Conservation (phyloP, 2,888 invertebrate species). For the Platerodrilus igneus region DNA sequence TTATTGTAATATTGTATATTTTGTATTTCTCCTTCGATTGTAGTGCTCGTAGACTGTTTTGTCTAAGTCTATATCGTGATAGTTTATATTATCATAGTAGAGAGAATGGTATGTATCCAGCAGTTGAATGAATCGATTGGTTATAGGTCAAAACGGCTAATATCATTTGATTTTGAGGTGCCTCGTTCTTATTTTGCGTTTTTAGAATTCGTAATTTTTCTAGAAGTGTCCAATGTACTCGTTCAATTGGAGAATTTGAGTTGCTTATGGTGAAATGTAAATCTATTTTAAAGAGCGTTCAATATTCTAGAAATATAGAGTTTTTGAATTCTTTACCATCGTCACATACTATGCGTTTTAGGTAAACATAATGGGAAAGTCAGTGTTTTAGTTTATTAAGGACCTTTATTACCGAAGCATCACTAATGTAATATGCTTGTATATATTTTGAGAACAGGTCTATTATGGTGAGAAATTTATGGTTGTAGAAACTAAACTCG, state of each 20-base stretch:
- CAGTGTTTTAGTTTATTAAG: constrained; percentile 16
- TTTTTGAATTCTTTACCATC: constrained; percentile 26
- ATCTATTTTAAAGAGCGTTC: constrained; percentile 16
- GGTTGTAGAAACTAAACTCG: constrained; percentile 9
- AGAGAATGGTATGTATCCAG: constrained; percentile 13
- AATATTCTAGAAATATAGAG: constrained; percentile 17
- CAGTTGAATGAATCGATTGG: constrained; percentile 16
- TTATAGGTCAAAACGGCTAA: constrained; percentile 11
- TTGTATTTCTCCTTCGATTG: constrained; percentile 19
- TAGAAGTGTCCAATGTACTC: constrained; percentile 18
- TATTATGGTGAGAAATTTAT: constrained; percentile 18
- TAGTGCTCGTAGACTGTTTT: constrained; percentile 22
- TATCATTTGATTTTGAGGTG: constrained; percentile 14
- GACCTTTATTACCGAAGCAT: constrained; percentile 11
- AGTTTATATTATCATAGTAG: constrained; percentile 11
- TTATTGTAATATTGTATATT: constrained; percentile 12
- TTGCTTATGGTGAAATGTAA: constrained; percentile 16
- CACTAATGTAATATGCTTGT: constrained; percentile 16
- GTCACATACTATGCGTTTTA: constrained; percentile 20
- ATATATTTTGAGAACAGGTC: constrained; percentile 18
- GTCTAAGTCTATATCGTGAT: constrained; percentile 21
- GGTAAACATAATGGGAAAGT: constrained; percentile 18
- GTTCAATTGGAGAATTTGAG: constrained; percentile 21
- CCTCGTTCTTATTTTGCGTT: constrained; percentile 9
- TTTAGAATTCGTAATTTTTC: constrained; percentile 12